Evolutionary conservation across 2,797 vertebrate species (phyloP), one percentile per base, ranked within the genome.

Genomic region (Oreochromis mossambicus): DNA sequence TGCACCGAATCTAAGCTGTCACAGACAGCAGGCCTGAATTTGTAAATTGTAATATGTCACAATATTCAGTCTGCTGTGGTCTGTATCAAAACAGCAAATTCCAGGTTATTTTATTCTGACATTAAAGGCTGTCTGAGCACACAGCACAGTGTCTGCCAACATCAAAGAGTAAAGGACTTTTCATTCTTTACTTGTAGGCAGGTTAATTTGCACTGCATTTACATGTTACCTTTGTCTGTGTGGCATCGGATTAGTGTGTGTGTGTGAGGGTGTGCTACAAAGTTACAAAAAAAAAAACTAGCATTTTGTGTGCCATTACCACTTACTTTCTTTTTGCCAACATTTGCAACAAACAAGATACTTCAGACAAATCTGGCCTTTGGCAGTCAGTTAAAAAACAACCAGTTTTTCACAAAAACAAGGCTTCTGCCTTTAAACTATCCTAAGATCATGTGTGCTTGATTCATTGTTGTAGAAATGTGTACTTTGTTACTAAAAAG

Each of bases 181-280:
- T 13, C 26, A 78, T 32, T 77, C 36, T 87, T 58, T 78, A 50
- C 38, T 56, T 84, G 34, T 15, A 78, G 63, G 34, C 56, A 85
- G 48, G 83, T 87, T 87, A 78, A 82, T 82, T 87, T 77, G 78
- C 73, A 41, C 24, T 1, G 5, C 58, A 79, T 84, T 89, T 82
- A 29, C 24, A 79, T 84, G 68, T 56, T 48, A 75, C 73, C 76
- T 77, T 76, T 86, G 80, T 77, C 38, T 38, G 26, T 70, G 80
- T 70, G 26, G 15, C 13, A 41, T 52, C 3, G 55, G n/a, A 13
- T 52, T 36, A 56, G 77, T n/a, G 50, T 21, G 29, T 78, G 41
- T 75, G 24, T 83, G 56, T 81, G 36, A 38, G 73, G 21, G 43
- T 9, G 26, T 81, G 54, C 70, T 82, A 26, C 26, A 26, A 26